Conservation (phyloP, 2,888 invertebrate genomes). For the Dichetophora obliterata region DNA sequence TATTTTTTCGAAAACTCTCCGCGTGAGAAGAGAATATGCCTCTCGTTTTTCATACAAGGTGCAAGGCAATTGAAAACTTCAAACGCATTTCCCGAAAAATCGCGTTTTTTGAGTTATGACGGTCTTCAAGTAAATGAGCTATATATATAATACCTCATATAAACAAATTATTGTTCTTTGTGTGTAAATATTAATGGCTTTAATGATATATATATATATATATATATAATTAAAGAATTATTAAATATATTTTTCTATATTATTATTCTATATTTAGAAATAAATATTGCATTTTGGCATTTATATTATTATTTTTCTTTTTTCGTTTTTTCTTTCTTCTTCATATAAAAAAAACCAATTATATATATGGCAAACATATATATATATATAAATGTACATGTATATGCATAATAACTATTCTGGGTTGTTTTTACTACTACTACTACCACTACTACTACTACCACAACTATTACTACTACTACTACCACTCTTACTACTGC, state of each 20-base stretch:
- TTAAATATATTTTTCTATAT: conserved; percentile 45
- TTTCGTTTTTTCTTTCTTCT: conserved; percentile 70
- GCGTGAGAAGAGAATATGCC: too few relatives aligned
- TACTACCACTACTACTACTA: conserved; percentile 54
- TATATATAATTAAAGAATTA: conserved; percentile 45
- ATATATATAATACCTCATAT: conserved; percentile 52
- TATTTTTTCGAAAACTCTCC: too few relatives aligned
- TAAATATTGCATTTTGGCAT: conserved; percentile 70
- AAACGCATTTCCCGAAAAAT: too few relatives aligned
- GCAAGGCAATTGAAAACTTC: too few relatives aligned
- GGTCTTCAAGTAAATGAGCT: too few relatives aligned
- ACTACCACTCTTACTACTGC: conserved; percentile 35
- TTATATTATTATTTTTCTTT: conserved; percentile 69
- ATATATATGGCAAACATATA: conserved; percentile 62
- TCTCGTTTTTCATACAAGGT: too few relatives aligned
- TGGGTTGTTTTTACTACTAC: conserved; percentile 59
- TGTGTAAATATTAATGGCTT: conserved; percentile 57
- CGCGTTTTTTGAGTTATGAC: too few relatives aligned
- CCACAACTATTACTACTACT: conserved; percentile 38
- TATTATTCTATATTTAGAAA: conserved; percentile 54
- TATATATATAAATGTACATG: conserved; percentile 62
- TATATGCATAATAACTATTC: conserved; percentile 57
- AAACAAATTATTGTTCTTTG: conserved; percentile 55
- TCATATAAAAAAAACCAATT: conserved; percentile 58
- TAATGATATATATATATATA: background rate